phyloP scores from a whole-genome alignment of 2,113 vertebrate species.

The Chunga burmeisteri region DNA sequence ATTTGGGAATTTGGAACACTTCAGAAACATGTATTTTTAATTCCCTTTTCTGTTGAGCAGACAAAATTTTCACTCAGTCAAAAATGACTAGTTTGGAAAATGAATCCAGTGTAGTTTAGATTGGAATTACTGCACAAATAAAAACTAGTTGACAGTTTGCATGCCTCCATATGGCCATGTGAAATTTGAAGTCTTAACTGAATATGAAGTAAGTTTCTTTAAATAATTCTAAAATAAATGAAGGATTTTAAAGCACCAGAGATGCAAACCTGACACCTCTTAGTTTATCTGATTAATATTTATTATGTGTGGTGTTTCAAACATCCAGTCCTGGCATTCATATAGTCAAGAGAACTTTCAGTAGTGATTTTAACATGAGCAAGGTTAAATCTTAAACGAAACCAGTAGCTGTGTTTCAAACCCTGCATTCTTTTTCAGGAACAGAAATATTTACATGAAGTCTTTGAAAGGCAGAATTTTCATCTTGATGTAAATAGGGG shows the following conservation, averaged over 20 bases:
- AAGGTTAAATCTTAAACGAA: not conserved
- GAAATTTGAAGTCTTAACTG: not conserved
- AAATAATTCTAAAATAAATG: not conserved
- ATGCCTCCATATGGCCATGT: not conserved
- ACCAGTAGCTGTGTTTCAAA: not conserved
- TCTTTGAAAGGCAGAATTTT: not conserved
- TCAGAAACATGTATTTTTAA: not conserved
- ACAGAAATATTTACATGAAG: not conserved
- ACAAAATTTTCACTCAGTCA: not conserved
- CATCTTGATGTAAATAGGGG: not conserved
- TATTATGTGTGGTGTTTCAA: not conserved
- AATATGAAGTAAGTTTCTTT: not conserved
- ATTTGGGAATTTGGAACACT: not conserved
- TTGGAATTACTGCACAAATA: not conserved
- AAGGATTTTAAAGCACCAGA: not conserved
- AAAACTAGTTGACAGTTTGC: not conserved
- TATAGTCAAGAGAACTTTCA: not conserved
- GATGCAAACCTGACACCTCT: not conserved
- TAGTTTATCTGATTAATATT: not conserved
- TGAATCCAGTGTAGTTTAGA: not conserved
- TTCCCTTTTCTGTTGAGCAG: not conserved
- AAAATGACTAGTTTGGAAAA: not conserved
- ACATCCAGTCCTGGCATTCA: not conserved
- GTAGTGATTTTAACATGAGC: not conserved
- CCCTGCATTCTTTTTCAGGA: not conserved